Conservation (phyloP, 2,888 invertebrate species). For the Cactoblastis cactorum region DNA sequence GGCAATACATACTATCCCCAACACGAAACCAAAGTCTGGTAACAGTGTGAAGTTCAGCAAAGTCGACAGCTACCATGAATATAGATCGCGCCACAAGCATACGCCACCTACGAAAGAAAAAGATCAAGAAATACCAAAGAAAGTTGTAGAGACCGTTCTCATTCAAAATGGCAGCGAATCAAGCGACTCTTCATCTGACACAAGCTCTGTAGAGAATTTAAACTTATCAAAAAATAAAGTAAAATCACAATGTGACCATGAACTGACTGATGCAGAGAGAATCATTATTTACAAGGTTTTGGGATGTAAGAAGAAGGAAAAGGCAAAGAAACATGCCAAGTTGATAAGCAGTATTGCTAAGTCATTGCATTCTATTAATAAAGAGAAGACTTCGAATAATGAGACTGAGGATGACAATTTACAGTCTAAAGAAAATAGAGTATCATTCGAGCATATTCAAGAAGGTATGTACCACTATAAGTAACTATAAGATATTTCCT, state of each 20-base stretch:
- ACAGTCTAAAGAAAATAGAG: conserved; percentile 24
- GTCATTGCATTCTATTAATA: conserved; percentile 34
- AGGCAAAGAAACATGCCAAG: conserved; percentile 33
- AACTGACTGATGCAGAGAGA: conserved; percentile 54
- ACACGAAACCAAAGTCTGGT: conserved; percentile 40
- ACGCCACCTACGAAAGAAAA: conserved; percentile 69
- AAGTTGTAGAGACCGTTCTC: conserved; percentile 38
- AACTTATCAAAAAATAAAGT: not conserved
- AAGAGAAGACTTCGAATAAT: conserved; percentile 25
- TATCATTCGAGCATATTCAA: conserved; percentile 42
- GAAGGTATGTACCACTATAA: conserved; percentile 39
- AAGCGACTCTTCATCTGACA: conserved; percentile 43
- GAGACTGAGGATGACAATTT: conserved; percentile 16
- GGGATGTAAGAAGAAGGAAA: conserved; percentile 44
- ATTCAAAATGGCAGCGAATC: conserved; percentile 37
- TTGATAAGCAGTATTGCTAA: conserved; percentile 40
- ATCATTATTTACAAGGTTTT: conserved; percentile 68
- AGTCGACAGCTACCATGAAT: conserved; percentile 67
- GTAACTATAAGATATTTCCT: too few species aligned
- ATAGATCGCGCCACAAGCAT: conserved; percentile 66
- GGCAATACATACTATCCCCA: conserved; percentile 61
- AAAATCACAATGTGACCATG: conserved; percentile 20
- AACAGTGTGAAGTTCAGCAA: conserved; percentile 62
- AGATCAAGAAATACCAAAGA: conserved; percentile 27
- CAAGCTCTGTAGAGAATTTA: conserved; percentile 44